Evolutionary conservation across 2,888 invertebrate species (phyloP).

Genomic region (Palloptera scutellata): DNA sequence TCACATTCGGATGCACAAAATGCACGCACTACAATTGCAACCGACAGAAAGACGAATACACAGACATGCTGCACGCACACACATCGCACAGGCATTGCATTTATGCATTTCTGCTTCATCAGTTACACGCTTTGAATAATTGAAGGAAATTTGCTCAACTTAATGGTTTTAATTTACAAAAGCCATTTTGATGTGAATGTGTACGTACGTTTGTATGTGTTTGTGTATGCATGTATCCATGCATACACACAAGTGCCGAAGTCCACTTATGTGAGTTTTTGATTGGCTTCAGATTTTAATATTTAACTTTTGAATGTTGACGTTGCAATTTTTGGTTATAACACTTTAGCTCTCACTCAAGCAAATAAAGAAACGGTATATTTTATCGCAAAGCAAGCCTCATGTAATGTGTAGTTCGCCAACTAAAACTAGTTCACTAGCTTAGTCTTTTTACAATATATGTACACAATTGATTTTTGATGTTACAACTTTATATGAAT

Average conservation of each 20-base stretch:
- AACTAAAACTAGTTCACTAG: too few relatives aligned
- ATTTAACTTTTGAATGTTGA: not conserved
- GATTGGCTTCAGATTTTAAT: not conserved
- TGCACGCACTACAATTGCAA: not conserved
- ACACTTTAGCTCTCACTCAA: not conserved
- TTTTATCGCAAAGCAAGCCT: too few relatives aligned
- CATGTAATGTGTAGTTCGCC: too few relatives aligned
- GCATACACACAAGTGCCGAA: not conserved
- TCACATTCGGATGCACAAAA: constrained; percentile 40
- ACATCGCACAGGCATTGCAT: constrained; percentile 40
- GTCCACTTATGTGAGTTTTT: not conserved
- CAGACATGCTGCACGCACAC: constrained; percentile 30
- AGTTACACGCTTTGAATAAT: constrained; percentile 59
- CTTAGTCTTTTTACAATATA: too few relatives aligned
- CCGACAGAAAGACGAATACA: too few relatives aligned
- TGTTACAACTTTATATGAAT: too few relatives aligned
- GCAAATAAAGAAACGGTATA: too few relatives aligned
- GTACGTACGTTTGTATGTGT: constrained; percentile 13
- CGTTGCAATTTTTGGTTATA: not conserved
- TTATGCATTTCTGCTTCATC: constrained; percentile 54
- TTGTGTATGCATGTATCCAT: constrained; percentile 6
- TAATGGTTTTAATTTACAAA: constrained; percentile 32
- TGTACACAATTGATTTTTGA: too few relatives aligned
- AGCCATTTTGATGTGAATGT: constrained; percentile 23
- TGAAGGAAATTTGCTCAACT: constrained; percentile 49